Conservation (phyloP, 2,888 invertebrate genomes). For the Crematogaster levior region DNA sequence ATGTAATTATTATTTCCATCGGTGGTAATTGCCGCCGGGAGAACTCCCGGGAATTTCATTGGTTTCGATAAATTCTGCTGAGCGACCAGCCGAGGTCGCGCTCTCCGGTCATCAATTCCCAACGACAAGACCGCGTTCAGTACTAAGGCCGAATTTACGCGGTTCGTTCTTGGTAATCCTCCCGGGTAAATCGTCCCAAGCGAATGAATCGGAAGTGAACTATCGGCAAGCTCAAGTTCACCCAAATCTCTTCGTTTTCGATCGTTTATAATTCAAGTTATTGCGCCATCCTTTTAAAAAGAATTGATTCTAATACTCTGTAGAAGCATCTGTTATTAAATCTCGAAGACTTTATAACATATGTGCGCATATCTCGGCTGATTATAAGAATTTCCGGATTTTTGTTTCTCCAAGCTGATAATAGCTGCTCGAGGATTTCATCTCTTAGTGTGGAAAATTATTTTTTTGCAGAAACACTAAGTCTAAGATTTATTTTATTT, state of each 20-base stretch:
- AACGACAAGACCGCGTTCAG: slow-evolving; percentile 67
- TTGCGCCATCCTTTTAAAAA: not conserved
- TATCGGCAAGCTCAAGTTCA: slow-evolving; percentile 41
- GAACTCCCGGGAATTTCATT: slow-evolving; percentile 72
- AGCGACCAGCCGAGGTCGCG: slow-evolving; percentile 58
- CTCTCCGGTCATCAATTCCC: slow-evolving; percentile 66
- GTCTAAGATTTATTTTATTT: not conserved
- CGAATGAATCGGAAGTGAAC: slow-evolving; percentile 42
- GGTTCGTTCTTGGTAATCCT: slow-evolving; percentile 54
- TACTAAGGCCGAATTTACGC: slow-evolving; percentile 64
- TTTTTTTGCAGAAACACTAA: not conserved
- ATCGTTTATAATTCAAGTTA: slow-evolving; percentile 25
- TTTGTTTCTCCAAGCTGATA: not conserved
- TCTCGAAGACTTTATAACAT: not conserved
- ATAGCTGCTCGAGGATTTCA: not conserved
- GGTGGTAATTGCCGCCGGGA: slow-evolving; percentile 57
- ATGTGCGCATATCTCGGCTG: not conserved
- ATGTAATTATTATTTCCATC: slow-evolving; percentile 70
- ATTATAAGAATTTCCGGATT: not conserved
- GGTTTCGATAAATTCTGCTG: slow-evolving; percentile 71
- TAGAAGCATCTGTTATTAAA: not conserved
- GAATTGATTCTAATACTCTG: not conserved
- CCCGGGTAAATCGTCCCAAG: slow-evolving; percentile 32
- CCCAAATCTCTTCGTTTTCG: not conserved
- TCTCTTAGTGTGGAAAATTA: not conserved